Conservation (phyloP, 2,888 invertebrate species). For the Girardia tigrina region DNA sequence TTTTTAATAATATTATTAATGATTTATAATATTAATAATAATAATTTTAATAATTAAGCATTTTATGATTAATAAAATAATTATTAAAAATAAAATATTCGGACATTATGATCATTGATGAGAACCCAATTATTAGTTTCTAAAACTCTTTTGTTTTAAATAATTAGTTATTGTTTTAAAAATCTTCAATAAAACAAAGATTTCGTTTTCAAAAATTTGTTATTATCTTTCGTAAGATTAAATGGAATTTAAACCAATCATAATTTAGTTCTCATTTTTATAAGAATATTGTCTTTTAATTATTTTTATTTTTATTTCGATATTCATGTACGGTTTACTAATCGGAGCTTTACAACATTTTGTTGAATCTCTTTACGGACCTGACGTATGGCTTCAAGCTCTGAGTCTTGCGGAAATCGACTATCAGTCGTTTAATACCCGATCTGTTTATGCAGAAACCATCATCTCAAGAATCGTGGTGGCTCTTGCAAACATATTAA, state of each 20-base stretch:
- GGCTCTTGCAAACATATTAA: slow-evolving; percentile 39
- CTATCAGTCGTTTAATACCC: slow-evolving; percentile 61
- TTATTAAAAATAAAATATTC: neutral
- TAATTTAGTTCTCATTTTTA: neutral
- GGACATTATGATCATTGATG: neutral
- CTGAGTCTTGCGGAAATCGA: slow-evolving; percentile 68
- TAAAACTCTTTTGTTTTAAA: neutral
- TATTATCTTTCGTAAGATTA: no score
- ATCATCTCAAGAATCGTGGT: slow-evolving; percentile 65
- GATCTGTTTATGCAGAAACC: slow-evolving; percentile 81
- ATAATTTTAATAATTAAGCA: no score
- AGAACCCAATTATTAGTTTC: neutral
- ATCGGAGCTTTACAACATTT: slow-evolving; percentile 80
- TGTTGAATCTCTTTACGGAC: slow-evolving; percentile 74
- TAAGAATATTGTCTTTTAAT: neutral
- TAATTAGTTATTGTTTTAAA: neutral
- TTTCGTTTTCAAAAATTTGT: no score
- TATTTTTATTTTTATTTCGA: no score
- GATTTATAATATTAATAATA: no score
- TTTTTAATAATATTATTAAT: no score
- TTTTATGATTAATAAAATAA: no score
- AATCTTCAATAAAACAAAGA: neutral
- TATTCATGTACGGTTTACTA: slow-evolving; percentile 75
- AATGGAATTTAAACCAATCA: neutral
- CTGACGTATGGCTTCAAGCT: slow-evolving; percentile 80